Percentiles rank a stretch among this genome's conserved stretches.
phyloP scores from a whole-genome alignment of 2,113 vertebrate species.

The Herpailurus yagouaroundi region DNA sequence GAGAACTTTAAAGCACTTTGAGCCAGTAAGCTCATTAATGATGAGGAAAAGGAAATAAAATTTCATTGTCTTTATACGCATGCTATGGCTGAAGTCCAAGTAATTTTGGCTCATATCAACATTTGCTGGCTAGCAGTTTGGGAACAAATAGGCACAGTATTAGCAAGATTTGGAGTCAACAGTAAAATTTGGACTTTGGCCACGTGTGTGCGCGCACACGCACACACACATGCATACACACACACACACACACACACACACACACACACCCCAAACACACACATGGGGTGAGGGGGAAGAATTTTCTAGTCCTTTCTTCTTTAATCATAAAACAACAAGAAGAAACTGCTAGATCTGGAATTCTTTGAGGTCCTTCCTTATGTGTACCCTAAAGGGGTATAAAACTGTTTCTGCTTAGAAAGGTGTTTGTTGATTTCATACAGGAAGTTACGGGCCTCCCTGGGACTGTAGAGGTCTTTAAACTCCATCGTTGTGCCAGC shows the following conservation, averaged over 20 bases:
- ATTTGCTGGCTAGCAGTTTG: conserved; percentile 34
- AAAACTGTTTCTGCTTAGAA: conserved; percentile 17
- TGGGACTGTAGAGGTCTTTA: conserved; percentile 34
- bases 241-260: background rate
- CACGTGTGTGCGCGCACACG: background rate
- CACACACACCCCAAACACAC: background rate
- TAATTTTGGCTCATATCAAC: conserved; percentile 56
- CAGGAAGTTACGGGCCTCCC: background rate
- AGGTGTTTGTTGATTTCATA: background rate
- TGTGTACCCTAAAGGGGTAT: background rate
- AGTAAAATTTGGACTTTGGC: conserved; percentile 27
- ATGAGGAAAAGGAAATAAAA: conserved; percentile 66
- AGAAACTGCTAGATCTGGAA: conserved; percentile 50
- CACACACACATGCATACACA: background rate
- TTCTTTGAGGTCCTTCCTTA: background rate
- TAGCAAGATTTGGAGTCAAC: conserved; percentile 63
- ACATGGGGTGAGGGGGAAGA: background rate
- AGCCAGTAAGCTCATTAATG: conserved; percentile 61
- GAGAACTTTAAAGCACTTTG: conserved; percentile 51
- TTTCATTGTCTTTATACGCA: conserved; percentile 49
- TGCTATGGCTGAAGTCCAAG: conserved; percentile 51
- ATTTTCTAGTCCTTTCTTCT: background rate
- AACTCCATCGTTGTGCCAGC: background rate
- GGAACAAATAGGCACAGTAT: conserved; percentile 42
- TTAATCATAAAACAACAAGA: conserved; percentile 34